Evolutionary conservation across 2,113 vertebrate genomes (phyloP), one percentile per base, ranked within the genome.

Genomic region (Upupa epops): DNA sequence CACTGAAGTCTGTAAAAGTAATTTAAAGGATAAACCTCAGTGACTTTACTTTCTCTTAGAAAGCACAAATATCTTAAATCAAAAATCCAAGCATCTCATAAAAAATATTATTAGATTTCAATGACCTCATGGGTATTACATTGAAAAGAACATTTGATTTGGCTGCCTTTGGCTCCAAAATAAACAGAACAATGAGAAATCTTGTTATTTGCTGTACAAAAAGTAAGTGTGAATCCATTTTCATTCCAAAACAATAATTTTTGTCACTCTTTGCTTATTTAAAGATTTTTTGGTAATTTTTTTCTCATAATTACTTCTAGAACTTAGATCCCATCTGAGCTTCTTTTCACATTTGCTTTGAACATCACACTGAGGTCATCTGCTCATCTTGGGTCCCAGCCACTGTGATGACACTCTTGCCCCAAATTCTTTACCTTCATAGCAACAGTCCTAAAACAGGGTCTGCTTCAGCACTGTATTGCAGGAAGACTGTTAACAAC

Each of bases 31-130:
- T 71, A 91, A 92, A 83, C 24, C 6, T 73, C 55, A 66, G 16
- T 87, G 63, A 73, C 29, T 85, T 86, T 58, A 84, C 25, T 31
- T 65, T 85, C 83, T 66, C 71, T 83, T 89, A 46, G 34, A 89
- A 91, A 78, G 42, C 70, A 36, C 14, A 76, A 79, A 26, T 73
- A 61, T 54, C 51, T 89, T 32, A 88, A 94, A 89, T 1, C 26
- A 63, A 73, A 79, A 85, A 77, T n/a, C 36, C 45, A 73, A 77
- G 66, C 26, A 68, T 31, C 21, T 63, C 59, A 91, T 91, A 40
- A 89, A 82, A 84, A 80, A 81, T 32, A 7, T 9, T 92, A 74
- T 89, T 93, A 45, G 70, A 73, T 85, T 92, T 95, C n/a, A 89
- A 6, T 89, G 91, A 40, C 17, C 7, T 17, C 24, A 16, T 48